Base-by-base conservation (phyloP, 2,797 vertebrate genomes). In the Hydrolagus colliei region DNA sequence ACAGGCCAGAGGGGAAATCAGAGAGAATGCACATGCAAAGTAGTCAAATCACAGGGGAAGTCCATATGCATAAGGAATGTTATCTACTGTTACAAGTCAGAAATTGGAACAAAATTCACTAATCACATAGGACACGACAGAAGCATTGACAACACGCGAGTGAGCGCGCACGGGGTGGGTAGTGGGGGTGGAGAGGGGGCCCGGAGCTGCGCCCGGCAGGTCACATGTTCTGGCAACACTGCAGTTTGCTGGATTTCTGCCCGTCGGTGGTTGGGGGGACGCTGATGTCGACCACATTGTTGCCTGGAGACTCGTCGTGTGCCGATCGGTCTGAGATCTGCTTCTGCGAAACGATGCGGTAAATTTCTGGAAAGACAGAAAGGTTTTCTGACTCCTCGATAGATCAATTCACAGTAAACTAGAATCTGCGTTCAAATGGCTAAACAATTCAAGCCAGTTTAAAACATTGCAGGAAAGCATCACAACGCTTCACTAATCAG, bases 151-250 rank as follows among this genome's bases (percentile, higher is more conserved):
- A 87, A 71, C 88, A 91, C 90, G 88, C 89, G 89, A 88, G 41
- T 6, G 41, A 86, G 63, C 87, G 89, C 91, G 89, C 75, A 88
- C 85, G 27, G 27, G 27, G 27, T 27, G 27, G 52, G 41, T n/a
- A 86, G 71, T 86, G 86, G 89, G 89, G 88, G 90, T 27, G 88
- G 6, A 52, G 11, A 4, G 27, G 86, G 82, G 87, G 90, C 41
- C 41, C 41, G 74, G 87, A 86, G 88, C 86, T 41, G 89, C 88
- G 86, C 89, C 73, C 67, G 89, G 87, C 87, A 87, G 90, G 94
- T 96, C 97, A 99, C 96, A 98, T 96, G 91, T 96, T 98, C 95
- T 98, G 97, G 93, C 97, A 99, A 94, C 97, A 99, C 93, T 98
- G 97, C 88, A 98, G 95, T 94, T 97, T 97, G 94, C 89, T 96